Evolutionary conservation across 2,113 vertebrate species (phyloP).

Genomic region (Nyctibius bracteatus): DNA sequence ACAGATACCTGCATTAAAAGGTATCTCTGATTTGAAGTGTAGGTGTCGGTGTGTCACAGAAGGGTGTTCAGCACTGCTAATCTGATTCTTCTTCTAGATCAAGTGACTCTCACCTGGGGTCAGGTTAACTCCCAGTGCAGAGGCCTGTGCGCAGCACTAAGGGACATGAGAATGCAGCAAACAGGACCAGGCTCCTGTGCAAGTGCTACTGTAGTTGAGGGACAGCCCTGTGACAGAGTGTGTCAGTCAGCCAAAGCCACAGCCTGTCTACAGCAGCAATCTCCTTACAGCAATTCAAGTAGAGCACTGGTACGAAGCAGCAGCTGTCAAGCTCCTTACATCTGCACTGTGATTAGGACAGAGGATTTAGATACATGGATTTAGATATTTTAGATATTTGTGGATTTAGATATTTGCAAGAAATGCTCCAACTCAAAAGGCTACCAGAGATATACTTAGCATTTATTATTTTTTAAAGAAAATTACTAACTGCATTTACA

Average conservation of each 20-base stretch:
- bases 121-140: not conserved
- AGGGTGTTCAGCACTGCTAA: not conserved
- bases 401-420: not conserved
- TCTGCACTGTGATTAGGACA: not conserved
- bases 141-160: not conserved
- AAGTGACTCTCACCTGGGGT: not conserved
- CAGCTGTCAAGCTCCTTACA: conserved; percentile 3
- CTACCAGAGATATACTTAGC: not conserved
- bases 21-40: not conserved
- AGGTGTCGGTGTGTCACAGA: not conserved
- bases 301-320: not conserved
- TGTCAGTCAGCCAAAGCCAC: not conserved
- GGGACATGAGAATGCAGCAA: not conserved
- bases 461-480: conserved; percentile 8
- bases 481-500: not conserved
- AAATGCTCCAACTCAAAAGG: not conserved
- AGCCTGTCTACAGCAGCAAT: rapidly evolving
- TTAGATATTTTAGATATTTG: not conserved
- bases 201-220: not conserved
- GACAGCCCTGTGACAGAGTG: not conserved
- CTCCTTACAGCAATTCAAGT: not conserved
- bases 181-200: not conserved
- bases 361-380: not conserved
- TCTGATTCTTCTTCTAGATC: not conserved
- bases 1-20: not conserved